A percentile compares a stretch with the other conserved stretches of the same genome.
Conservation (phyloP, 2,113 vertebrate species). For the Ailuropoda melanoleuca region DNA sequence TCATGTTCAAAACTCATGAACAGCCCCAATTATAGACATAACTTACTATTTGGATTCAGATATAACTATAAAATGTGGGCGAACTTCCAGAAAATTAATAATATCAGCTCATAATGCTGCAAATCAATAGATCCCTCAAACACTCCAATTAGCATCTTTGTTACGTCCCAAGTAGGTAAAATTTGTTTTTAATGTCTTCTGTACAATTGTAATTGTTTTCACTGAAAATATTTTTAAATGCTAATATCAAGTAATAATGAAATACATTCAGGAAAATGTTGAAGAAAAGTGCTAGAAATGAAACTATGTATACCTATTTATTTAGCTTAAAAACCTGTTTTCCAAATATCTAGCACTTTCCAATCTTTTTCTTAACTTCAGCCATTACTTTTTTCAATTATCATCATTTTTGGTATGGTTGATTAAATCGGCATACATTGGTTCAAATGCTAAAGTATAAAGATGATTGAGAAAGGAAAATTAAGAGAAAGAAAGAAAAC, state of each 20-base stretch:
- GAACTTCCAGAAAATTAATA: background rate
- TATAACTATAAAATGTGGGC: background rate
- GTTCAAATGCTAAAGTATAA: background rate
- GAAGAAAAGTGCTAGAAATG: background rate
- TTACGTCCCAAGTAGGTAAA: background rate
- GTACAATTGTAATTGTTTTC: background rate
- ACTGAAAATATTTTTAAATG: background rate
- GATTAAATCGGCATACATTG: background rate
- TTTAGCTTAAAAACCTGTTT: background rate
- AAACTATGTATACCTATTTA: background rate
- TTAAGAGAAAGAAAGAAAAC: background rate
- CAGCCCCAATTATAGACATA: background rate
- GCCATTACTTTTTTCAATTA: background rate
- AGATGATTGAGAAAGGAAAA: background rate
- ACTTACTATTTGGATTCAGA: background rate
- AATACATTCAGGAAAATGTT: background rate
- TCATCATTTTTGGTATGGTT: background rate
- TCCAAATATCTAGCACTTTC: background rate
- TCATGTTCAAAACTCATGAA: background rate
- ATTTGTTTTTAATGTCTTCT: background rate
- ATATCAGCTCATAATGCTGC: background rate
- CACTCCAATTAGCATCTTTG: background rate
- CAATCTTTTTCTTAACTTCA: background rate
- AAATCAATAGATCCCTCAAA: background rate
- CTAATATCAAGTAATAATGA: background rate